Percentiles rank a stretch among this genome's conserved stretches.
These are phyloP conservation scores for Ophiodon elongatus DNA, from an alignment of 2,113 vertebrate genomes.

Conservation along the genomic window DNA sequence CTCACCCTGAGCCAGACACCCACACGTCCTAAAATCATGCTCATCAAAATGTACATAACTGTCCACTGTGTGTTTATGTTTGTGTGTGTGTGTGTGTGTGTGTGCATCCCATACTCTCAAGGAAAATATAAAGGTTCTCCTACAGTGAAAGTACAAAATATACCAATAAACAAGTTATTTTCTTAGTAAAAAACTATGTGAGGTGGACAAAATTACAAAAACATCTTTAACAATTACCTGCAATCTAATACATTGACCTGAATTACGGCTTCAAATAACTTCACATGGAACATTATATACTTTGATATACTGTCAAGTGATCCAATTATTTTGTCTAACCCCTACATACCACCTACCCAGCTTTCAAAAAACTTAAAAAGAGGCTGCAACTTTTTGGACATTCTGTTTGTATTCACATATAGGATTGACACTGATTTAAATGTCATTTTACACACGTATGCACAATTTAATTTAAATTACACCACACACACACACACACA, in stretches of 20 bases:
- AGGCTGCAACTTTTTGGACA: neutral
- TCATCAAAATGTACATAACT: slow-evolving; percentile 25
- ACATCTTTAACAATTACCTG: neutral
- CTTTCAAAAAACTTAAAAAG: neutral
- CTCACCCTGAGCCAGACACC: slow-evolving; percentile 53
- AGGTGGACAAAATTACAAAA: slow-evolving; percentile 13
- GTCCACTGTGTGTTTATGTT: neutral
- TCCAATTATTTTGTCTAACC: slow-evolving; percentile 15
- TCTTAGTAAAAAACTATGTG: neutral
- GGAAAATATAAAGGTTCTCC: slow-evolving; percentile 1
- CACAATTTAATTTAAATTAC: slow-evolving; percentile 3
- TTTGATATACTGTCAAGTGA: neutral
- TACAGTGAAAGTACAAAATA: neutral
- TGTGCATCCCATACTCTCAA: neutral
- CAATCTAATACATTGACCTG: neutral
- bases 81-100: slow-evolving; percentile 1
- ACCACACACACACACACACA: neutral
- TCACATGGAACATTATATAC: neutral
- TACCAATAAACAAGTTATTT: neutral
- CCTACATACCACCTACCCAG: neutral
- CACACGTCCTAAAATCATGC: slow-evolving; percentile 22
- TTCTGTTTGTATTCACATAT: neutral
- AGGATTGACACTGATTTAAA: neutral
- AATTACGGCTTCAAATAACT: neutral
- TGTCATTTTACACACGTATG: neutral